Evolutionary conservation across 1,140 invertebrate genomes (phyloP).

Genomic region (Epicauta chinensis): DNA sequence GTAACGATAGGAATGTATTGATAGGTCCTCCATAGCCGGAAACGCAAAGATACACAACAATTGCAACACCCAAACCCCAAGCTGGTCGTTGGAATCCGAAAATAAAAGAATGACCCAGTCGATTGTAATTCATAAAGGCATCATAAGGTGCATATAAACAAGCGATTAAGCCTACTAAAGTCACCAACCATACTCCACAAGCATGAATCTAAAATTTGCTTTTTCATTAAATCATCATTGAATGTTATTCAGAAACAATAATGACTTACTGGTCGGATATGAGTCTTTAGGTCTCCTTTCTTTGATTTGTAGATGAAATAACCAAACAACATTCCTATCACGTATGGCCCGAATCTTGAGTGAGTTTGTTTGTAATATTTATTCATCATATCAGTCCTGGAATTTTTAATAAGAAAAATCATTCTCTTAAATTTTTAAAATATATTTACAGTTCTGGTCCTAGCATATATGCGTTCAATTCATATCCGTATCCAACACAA

Average conservation of each 20-base stretch:
- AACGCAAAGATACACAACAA: conserved; percentile 60
- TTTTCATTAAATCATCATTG: no score
- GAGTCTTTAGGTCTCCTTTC: neutral
- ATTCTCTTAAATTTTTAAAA: no score
- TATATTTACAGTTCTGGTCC: no score
- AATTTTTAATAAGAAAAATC: no score
- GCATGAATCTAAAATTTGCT: neutral
- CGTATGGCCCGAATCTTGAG: conserved; percentile 48
- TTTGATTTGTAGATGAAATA: conserved; percentile 34
- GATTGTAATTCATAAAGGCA: neutral
- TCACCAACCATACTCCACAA: neutral
- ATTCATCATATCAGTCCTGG: no score
- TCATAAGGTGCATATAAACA: neutral
- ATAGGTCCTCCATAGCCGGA: conserved; percentile 51
- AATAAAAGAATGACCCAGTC: conserved; percentile 46
- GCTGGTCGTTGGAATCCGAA: conserved; percentile 50
- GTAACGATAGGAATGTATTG: conserved; percentile 16
- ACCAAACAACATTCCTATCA: conserved; percentile 53
- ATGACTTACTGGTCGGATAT: no score
- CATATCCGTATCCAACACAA: conserved; percentile 1
- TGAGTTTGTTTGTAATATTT: conserved; percentile 37
- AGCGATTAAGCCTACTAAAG: neutral
- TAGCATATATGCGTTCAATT: neutral
- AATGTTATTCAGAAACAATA: no score
- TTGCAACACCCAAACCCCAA: conserved; percentile 54